Conservation (phyloP, 1,140 invertebrate species). For the Rhagoletis zephyria region DNA sequence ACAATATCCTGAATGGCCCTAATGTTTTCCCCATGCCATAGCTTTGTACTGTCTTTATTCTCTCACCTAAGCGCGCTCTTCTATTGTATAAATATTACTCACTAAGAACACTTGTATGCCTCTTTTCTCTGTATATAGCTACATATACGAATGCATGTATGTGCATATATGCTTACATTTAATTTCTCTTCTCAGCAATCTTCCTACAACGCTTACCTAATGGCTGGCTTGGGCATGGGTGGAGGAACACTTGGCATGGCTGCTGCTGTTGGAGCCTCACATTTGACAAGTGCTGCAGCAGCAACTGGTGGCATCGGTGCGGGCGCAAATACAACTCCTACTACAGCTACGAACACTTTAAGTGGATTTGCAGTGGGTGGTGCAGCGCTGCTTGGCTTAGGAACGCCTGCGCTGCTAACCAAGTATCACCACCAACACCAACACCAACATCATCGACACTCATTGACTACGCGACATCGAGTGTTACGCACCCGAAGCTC, state of each 20-base stretch:
- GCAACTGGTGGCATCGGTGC: conserved; percentile 56
- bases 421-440: conserved; percentile 64
- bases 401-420: conserved; percentile 57
- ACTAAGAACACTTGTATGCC: no score
- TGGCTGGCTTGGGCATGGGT: conserved; percentile 69
- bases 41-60: no score
- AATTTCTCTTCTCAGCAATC: conserved; percentile 62
- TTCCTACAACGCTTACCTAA: conserved; percentile 68
- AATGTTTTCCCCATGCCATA: no score
- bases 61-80: no score
- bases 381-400: conserved; percentile 62
- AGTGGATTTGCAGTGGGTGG: conserved; percentile 61
- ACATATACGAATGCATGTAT: not conserved
- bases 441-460: conserved; percentile 69
- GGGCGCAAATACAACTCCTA: not conserved
- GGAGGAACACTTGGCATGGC: conserved; percentile 64
- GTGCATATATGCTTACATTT: not conserved
- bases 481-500: conserved; percentile 70
- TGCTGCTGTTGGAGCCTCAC: conserved; percentile 32
- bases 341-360: conserved; percentile 41
- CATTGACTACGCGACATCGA: conserved; percentile 69
- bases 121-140: no score
- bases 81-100: no score
- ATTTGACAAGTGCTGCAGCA: conserved; percentile 48
- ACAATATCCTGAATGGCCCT: no score